These are phyloP conservation scores for Sciurus vulgaris DNA, from an alignment of 2,797 vertebrate genomes.

Conservation along the genomic window DNA sequence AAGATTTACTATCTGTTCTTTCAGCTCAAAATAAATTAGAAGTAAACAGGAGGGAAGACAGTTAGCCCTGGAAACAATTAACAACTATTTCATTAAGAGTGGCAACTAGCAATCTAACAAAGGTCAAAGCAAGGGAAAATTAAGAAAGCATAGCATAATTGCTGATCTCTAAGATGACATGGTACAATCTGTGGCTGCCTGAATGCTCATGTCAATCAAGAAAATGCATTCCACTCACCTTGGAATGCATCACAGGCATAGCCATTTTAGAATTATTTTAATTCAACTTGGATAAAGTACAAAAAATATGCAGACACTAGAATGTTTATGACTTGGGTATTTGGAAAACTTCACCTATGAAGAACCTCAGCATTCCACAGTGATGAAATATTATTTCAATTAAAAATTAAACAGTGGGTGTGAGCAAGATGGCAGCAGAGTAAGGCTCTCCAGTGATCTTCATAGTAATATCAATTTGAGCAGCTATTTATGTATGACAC, in stretches of 20 bases:
- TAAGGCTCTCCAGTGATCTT: too few species aligned
- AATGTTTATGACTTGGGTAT: background rate
- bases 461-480: too few species aligned
- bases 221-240: background rate
- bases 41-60: background rate
- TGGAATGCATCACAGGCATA: background rate
- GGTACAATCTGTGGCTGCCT: background rate
- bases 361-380: too few species aligned
- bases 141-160: background rate
- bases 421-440: too few species aligned
- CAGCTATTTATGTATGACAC: too few species aligned
- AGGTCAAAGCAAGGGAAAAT: background rate
- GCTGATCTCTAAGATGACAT: background rate
- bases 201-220: background rate
- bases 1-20: slow-evolving; percentile 2
- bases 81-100: background rate
- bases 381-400: too few species aligned
- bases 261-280: background rate
- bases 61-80: background rate
- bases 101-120: background rate
- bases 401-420: too few species aligned
- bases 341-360: too few species aligned
- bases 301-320: background rate
- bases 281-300: background rate
- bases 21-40: slow-evolving; percentile 11